These are phyloP conservation scores for Uropetala carovei DNA, from an alignment of 2,888 invertebrate genomes.

Conservation along the genomic window DNA sequence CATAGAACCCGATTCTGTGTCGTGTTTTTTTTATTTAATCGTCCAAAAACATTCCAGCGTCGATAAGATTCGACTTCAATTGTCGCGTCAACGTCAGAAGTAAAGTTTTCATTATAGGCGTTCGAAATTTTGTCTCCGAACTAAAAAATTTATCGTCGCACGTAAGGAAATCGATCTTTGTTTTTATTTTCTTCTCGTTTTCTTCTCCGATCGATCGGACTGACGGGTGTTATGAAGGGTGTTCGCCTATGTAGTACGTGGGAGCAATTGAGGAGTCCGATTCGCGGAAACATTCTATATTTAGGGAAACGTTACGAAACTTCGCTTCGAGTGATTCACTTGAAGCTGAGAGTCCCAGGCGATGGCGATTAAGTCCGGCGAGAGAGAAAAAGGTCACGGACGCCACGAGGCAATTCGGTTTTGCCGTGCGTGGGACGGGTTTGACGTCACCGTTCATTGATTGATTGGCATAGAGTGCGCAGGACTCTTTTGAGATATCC, in stretches of 20 bases:
- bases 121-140: no score
- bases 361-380: neutral
- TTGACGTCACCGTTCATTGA: conserved; percentile 8
- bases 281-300: neutral
- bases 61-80: no score
- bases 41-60: neutral
- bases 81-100: no score
- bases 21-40: neutral
- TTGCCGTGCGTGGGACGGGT: conserved; percentile 20
- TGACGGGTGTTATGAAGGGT: neutral
- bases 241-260: neutral
- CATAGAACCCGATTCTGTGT: neutral
- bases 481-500: neutral
- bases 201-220: neutral
- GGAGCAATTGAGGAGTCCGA: neutral
- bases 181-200: neutral
- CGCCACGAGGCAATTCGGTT: neutral
- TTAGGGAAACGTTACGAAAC: neutral
- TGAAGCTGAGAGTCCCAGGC: neutral
- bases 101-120: no score
- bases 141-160: no score
- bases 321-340: conserved; percentile 20
- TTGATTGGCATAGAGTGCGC: neutral
- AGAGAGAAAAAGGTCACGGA: conserved; percentile 20
- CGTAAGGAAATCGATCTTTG: no score